Conservation (phyloP, 2,113 vertebrate genomes). For the Camelus dromedarius region DNA sequence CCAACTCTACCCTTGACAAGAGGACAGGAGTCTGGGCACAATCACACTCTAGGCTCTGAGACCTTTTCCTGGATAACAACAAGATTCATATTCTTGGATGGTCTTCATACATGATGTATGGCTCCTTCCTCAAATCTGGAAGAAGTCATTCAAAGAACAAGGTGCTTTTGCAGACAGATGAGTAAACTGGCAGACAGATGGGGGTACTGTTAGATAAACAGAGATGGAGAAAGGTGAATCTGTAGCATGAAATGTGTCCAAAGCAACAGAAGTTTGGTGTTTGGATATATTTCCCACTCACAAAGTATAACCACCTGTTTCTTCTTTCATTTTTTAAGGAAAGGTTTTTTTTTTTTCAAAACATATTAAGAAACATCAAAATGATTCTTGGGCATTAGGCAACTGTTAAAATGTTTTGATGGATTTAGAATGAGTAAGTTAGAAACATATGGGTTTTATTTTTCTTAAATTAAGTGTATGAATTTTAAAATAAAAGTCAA, state of each 20-base stretch:
- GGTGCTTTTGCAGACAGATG: not conserved
- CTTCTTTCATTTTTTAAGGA: conserved; percentile 3
- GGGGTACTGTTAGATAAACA: not conserved
- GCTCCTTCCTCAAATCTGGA: conserved; percentile 16
- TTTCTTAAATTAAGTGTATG: conserved; percentile 23
- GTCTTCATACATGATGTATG: not conserved
- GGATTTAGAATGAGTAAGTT: conserved; percentile 69
- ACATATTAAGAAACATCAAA: conserved; percentile 61
- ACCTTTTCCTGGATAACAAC: not conserved
- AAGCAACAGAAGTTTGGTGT: not conserved
- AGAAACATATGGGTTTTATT: conserved; percentile 55
- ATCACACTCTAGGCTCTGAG: not conserved
- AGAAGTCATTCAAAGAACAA: not conserved
- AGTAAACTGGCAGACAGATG: not conserved
- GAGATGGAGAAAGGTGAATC: not conserved
- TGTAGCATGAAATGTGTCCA: accelerated
- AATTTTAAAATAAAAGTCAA: conserved; percentile 43
- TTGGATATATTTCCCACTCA: conserved; percentile 30
- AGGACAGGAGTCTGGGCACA: not conserved
- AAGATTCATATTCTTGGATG: not conserved
- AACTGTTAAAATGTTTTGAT: conserved; percentile 78
- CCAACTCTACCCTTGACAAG: not conserved
- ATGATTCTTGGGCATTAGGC: conserved; percentile 66
- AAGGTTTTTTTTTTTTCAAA: not conserved
- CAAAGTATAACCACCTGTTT: conserved; percentile 54